Evolutionary conservation across 2,797 vertebrate genomes (phyloP).

Genomic region (Pagetopsis macropterus): DNA sequence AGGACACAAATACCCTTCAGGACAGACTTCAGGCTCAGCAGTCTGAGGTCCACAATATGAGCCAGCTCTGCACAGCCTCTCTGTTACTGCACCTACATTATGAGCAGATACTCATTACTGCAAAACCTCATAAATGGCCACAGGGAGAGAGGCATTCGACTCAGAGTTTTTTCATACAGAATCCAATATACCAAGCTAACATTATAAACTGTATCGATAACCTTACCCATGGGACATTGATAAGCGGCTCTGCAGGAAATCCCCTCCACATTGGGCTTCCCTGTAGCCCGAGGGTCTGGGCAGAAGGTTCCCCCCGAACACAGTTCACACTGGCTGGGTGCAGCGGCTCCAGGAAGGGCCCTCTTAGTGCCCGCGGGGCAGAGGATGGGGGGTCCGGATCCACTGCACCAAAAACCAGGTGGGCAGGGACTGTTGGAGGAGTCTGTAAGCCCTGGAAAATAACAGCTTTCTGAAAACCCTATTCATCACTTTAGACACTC

Average conservation of each 20-base stretch:
- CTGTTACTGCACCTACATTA: slow-evolving; percentile 85
- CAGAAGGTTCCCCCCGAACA: slow-evolving; percentile 89
- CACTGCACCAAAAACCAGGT: slow-evolving; percentile 92
- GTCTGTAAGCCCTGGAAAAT: slow-evolving; percentile 75
- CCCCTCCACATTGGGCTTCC: slow-evolving; percentile 84
- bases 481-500: not conserved
- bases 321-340: slow-evolving; percentile 82
- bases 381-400: slow-evolving; percentile 80
- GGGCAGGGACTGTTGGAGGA: slow-evolving; percentile 86
- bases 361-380: slow-evolving; percentile 91
- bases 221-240: slow-evolving; percentile 88
- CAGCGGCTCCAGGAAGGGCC: slow-evolving; percentile 84
- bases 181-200: not conserved
- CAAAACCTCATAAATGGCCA: not conserved
- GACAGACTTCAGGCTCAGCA: slow-evolving; percentile 84
- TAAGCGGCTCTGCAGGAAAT: slow-evolving; percentile 86
- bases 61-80: slow-evolving; percentile 87
- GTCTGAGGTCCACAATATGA: slow-evolving; percentile 87
- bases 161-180: not conserved
- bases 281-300: slow-evolving; percentile 81
- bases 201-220: slow-evolving; percentile 3
- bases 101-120: slow-evolving; percentile 16
- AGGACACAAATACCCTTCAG: slow-evolving; percentile 89
- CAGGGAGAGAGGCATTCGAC: not conserved
- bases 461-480: not conserved